Evolutionary conservation across 2,797 vertebrate genomes (phyloP).

Genomic region (Chanos chanos): DNA sequence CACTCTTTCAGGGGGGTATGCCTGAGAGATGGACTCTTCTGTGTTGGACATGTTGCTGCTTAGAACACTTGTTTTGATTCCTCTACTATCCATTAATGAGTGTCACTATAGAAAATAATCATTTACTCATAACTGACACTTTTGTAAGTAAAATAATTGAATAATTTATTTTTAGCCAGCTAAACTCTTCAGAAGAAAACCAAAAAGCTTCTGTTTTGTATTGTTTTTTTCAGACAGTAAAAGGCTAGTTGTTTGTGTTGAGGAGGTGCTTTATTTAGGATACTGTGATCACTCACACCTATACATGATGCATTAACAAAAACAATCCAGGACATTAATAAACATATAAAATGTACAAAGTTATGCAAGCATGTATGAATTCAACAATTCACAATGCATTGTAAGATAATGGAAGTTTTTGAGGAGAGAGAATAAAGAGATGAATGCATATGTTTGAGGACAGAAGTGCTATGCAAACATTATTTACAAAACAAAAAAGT

Average conservation of each 20-base stretch:
- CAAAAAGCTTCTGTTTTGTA: too few relatives aligned
- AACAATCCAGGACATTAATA: conserved; percentile 82
- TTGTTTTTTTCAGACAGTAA: too few relatives aligned
- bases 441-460: conserved; percentile 77
- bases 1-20: too few relatives aligned
- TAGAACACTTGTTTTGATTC: too few relatives aligned
- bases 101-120: too few relatives aligned
- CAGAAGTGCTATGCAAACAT: conserved; percentile 84
- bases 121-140: too few relatives aligned
- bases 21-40: too few relatives aligned
- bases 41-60: too few relatives aligned
- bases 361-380: conserved; percentile 81
- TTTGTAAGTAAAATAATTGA: too few relatives aligned
- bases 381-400: conserved; percentile 83
- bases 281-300: conserved; percentile 97
- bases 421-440: conserved; percentile 80
- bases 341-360: conserved; percentile 90
- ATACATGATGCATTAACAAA: conserved; percentile 92
- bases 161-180: too few relatives aligned
- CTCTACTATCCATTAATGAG: too few relatives aligned
- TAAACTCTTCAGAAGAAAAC: too few relatives aligned
- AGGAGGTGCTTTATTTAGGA: conserved; percentile 99
- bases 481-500: conserved; percentile 82
- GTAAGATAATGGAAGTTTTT: conserved; percentile 75
- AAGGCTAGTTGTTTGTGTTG: conserved; percentile 57